Conservation (phyloP, 2,888 invertebrate genomes). For the Pollenia labialis region DNA sequence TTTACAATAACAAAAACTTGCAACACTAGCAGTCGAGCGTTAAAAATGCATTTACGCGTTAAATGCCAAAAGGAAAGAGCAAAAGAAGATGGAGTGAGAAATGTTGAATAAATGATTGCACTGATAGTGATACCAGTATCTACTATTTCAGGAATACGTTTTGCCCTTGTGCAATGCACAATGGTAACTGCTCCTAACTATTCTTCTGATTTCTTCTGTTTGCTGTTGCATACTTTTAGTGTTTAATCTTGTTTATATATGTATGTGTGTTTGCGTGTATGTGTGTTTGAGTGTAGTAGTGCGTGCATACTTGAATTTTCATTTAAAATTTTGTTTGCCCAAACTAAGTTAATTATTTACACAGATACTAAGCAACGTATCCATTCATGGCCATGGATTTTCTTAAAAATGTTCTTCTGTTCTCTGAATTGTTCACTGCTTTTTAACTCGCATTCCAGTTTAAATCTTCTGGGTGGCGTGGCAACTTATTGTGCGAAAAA, state of each 20-base stretch:
- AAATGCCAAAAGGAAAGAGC: conserved; percentile 58
- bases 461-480: conserved; percentile 38
- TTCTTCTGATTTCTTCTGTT: conserved; percentile 23
- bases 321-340: conserved; percentile 60
- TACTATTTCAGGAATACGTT: conserved; percentile 22
- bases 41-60: conserved; percentile 72
- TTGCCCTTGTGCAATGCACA: conserved; percentile 21
- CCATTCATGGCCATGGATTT: conserved; percentile 54
- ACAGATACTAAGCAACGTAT: conserved; percentile 52
- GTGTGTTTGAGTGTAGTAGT: background rate
- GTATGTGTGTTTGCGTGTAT: background rate
- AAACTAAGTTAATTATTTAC: conserved; percentile 70
- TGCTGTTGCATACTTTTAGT: conserved; percentile 6
- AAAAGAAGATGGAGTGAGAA: conserved; percentile 6
- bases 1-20: conserved; percentile 60
- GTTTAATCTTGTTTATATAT: background rate
- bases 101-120: conserved; percentile 64
- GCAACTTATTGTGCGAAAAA: conserved; percentile 59
- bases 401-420: background rate
- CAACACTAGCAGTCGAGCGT: conserved; percentile 65
- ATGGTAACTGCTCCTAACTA: conserved; percentile 2
- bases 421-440: background rate
- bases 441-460: background rate
- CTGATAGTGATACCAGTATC: conserved; percentile 55
- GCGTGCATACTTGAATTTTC: conserved; percentile 44